phyloP scores from a whole-genome alignment of 2,797 vertebrate species.

The Hippoglossus hippoglossus region DNA sequence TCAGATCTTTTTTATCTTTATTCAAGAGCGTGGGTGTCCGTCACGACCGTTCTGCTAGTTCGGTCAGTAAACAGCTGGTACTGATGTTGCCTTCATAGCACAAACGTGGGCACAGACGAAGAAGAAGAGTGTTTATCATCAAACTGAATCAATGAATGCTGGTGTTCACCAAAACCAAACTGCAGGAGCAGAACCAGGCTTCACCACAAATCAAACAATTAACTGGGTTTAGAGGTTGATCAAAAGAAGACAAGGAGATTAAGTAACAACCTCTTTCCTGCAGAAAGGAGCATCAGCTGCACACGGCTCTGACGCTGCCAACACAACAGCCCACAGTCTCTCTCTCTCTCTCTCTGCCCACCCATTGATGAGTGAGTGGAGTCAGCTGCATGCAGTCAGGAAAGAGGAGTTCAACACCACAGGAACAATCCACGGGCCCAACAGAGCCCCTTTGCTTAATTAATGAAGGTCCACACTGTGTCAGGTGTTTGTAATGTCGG shows the following conservation, averaged over 20 bases:
- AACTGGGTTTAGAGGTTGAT: background rate
- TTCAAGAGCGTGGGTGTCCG: too few species aligned
- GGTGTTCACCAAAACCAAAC: background rate
- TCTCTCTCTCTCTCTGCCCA: background rate
- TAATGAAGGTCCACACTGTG: background rate
- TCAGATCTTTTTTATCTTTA: too few species aligned
- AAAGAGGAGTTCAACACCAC: background rate
- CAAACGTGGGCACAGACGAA: too few species aligned
- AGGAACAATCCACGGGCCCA: background rate
- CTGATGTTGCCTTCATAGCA: background rate
- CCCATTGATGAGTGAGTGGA: background rate
- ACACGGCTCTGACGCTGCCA: background rate
- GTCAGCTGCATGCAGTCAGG: background rate
- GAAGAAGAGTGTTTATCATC: background rate
- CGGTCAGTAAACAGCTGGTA: background rate
- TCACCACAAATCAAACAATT: background rate
- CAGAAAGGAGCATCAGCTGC: background rate
- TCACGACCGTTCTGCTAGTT: too few species aligned
- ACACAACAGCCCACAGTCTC: background rate
- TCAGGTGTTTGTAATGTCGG: background rate
- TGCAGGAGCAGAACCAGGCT: background rate
- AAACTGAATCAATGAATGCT: background rate
- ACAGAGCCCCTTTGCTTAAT: too few species aligned
- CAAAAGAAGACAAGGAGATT: too few species aligned
- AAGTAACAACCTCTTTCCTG: too few species aligned